Conservation (phyloP, 2,113 vertebrate species). For the Mobula birostris region DNA sequence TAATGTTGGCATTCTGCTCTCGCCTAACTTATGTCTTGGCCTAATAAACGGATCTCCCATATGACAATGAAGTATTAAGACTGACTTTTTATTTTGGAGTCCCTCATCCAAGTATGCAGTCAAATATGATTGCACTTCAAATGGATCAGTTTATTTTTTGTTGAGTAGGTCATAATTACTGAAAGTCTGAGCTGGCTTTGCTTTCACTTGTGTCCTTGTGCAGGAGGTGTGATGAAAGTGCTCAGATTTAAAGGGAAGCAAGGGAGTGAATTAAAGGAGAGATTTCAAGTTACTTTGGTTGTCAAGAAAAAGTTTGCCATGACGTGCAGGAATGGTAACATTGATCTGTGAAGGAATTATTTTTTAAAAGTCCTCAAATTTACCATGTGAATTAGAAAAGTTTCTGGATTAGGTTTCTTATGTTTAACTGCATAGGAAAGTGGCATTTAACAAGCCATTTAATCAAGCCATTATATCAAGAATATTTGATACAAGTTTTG, state of each 20-base stretch:
- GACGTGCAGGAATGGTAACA: not conserved
- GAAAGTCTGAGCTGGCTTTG: not conserved
- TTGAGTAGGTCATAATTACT: not conserved
- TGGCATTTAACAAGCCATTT: not conserved
- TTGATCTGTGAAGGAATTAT: not conserved
- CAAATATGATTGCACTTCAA: not conserved
- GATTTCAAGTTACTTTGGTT: not conserved
- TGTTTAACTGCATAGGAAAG: not conserved
- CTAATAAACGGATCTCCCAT: not conserved
- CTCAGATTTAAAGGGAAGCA: not conserved
- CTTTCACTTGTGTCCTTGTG: not conserved
- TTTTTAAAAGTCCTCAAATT: not conserved
- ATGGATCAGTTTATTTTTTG: not conserved
- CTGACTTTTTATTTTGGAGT: not conserved
- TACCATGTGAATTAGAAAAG: not conserved
- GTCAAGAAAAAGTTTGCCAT: not conserved
- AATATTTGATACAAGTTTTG: not conserved
- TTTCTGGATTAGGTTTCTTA: not conserved
- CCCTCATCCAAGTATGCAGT: not conserved
- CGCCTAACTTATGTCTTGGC: too few species aligned
- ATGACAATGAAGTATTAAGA: not conserved
- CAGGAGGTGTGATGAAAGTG: not conserved
- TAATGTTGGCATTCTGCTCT: not conserved
- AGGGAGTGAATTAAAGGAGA: not conserved
- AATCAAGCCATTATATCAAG: not conserved